Conservation (phyloP, 2,113 vertebrate genomes). For the Labeo catla region DNA sequence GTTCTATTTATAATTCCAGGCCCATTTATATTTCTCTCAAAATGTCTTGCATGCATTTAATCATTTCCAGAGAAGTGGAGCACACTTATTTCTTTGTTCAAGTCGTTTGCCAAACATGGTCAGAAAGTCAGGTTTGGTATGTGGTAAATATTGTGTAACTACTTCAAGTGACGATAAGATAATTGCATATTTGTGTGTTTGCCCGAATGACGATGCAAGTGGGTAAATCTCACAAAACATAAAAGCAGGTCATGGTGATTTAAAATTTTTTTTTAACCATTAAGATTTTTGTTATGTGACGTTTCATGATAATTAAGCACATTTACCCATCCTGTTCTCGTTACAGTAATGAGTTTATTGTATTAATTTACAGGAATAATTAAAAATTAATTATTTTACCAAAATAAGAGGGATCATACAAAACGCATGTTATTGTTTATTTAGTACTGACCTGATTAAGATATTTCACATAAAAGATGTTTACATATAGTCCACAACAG, state of each 20-base stretch:
- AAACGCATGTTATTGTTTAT: no score
- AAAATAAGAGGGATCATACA: no score
- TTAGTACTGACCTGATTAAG: no score
- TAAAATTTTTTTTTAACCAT: not conserved
- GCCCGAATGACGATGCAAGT: not conserved
- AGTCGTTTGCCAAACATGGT: not conserved
- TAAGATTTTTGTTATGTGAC: not conserved
- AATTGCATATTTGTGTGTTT: constrained; percentile 22
- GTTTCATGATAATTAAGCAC: not conserved
- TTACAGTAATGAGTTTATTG: not conserved
- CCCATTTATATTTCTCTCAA: constrained; percentile 50
- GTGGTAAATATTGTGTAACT: constrained; percentile 9
- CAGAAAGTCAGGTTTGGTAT: constrained; percentile 3
- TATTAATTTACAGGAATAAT: no score
- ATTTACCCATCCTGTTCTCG: not conserved
- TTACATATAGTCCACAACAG: no score
- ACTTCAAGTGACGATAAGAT: constrained; percentile 8
- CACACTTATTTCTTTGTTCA: not conserved
- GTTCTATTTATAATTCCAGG: constrained; percentile 75
- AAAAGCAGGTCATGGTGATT: not conserved
- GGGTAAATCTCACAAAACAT: not conserved
- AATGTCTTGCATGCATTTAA: not conserved
- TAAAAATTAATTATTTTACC: no score
- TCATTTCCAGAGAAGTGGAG: not conserved
- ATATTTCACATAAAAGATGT: no score